Evolutionary conservation across 2,797 vertebrate genomes (phyloP).

Genomic region (Sebastes itinus): DNA sequence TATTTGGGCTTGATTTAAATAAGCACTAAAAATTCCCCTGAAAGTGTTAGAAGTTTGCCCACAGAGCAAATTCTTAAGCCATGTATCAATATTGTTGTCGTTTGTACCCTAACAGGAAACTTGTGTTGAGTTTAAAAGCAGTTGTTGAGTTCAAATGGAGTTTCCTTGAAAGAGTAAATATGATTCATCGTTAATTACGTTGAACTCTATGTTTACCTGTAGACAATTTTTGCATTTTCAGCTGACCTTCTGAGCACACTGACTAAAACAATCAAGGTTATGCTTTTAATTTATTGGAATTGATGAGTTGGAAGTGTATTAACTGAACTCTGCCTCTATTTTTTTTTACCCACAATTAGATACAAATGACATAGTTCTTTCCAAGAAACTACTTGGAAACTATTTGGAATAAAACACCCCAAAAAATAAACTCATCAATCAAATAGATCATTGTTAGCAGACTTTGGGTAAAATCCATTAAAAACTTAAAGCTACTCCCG

Average conservation of each 20-base stretch:
- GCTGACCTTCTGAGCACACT: neutral
- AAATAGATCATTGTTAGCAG: neutral
- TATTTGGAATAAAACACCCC: neutral
- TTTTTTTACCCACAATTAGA: neutral
- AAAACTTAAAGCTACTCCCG: neutral
- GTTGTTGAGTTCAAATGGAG: neutral
- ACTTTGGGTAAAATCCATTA: neutral
- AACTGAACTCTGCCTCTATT: neutral
- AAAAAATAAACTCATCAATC: neutral
- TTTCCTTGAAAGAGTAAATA: neutral
- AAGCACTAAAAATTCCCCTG: neutral
- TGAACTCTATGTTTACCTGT: neutral
- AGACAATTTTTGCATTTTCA: neutral
- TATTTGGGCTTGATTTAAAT: neutral
- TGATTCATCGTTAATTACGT: neutral
- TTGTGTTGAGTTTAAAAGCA: neutral
- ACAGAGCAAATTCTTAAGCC: neutral
- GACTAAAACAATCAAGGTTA: neutral
- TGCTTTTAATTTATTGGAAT: neutral
- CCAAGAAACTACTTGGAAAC: neutral
- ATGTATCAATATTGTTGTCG: neutral
- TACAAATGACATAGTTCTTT: neutral
- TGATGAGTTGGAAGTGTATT: neutral
- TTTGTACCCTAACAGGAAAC: neutral
- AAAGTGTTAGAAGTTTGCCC: neutral